These are phyloP conservation scores for Arnoldichthys spilopterus DNA, from an alignment of 2,797 vertebrate genomes.

Conservation along the genomic window DNA sequence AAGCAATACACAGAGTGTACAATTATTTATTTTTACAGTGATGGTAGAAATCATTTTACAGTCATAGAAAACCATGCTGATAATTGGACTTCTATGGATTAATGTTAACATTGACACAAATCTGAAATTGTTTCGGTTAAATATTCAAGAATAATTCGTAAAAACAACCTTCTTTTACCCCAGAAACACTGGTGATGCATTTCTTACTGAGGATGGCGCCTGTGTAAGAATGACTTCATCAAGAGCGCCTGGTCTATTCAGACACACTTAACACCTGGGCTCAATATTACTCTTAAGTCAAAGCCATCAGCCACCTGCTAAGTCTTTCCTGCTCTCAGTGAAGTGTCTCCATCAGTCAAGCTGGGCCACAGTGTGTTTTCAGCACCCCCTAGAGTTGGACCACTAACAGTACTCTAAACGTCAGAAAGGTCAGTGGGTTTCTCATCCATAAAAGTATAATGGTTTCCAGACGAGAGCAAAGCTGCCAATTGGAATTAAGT, in stretches of 20 bases:
- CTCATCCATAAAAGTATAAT: slow-evolving; percentile 34
- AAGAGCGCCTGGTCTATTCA: background rate
- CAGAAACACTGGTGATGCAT: too few relatives aligned
- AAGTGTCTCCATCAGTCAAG: background rate
- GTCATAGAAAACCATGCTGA: too few relatives aligned
- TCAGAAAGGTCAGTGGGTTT: slow-evolving; percentile 39
- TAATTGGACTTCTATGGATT: too few relatives aligned
- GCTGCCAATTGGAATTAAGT: slow-evolving; percentile 21
- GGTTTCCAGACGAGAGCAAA: slow-evolving; percentile 37
- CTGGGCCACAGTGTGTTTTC: slow-evolving; percentile 2
- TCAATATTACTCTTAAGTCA: background rate
- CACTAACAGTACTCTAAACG: background rate
- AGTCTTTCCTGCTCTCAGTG: background rate
- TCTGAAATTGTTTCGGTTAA: too few relatives aligned
- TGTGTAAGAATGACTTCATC: background rate
- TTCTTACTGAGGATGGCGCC: too few relatives aligned
- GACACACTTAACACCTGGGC: background rate
- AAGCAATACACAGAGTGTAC: too few relatives aligned
- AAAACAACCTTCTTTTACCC: too few relatives aligned
- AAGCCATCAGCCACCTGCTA: background rate
- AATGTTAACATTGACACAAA: too few relatives aligned
- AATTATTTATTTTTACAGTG: too few relatives aligned
- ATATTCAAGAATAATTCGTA: too few relatives aligned
- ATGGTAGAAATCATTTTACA: too few relatives aligned
- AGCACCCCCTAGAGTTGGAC: slow-evolving; percentile 37